These are phyloP conservation scores for Coryphaenoides rupestris DNA, from an alignment of 2,113 vertebrate genomes.

Conservation along the genomic window DNA sequence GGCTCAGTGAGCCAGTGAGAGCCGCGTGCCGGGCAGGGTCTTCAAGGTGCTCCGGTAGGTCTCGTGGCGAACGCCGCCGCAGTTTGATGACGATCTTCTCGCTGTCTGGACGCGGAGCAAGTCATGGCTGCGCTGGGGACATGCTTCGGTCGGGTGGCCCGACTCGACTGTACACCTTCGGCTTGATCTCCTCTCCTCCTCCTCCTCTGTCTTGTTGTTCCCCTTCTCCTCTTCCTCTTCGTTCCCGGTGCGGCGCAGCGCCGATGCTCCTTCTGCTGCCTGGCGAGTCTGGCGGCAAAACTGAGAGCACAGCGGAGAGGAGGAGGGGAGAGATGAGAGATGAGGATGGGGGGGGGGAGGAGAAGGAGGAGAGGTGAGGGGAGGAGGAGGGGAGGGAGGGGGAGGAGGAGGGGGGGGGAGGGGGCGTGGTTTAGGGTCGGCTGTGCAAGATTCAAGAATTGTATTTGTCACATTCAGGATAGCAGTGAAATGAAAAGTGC, in stretches of 20 bases:
- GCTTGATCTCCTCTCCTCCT: conserved; percentile 77
- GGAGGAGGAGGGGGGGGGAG: conserved; percentile 10
- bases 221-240: conserved; percentile 27
- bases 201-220: conserved; percentile 71
- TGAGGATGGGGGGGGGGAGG: conserved; percentile 18
- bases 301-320: conserved; percentile 67
- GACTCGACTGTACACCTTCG: conserved; percentile 78
- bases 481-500: too few relatives aligned
- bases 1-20: conserved; percentile 95
- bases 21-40: conserved; percentile 91
- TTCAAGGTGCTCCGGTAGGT: conserved; percentile 95
- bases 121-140: conserved; percentile 98
- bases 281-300: conserved; percentile 88
- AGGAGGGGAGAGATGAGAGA: conserved; percentile 40
- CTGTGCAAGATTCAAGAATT: too few relatives aligned
- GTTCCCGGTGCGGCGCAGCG: not conserved
- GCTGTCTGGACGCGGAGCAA: conserved; percentile 92
- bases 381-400: conserved; percentile 1
- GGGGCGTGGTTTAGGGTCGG: too few relatives aligned
- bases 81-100: conserved; percentile 98
- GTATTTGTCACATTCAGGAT: not conserved
- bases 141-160: conserved; percentile 85
- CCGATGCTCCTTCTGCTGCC: conserved; percentile 60
- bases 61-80: conserved; percentile 94
- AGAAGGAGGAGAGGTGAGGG: conserved; percentile 2